These are phyloP conservation scores for Eospalax fontanierii DNA, from an alignment of 2,797 vertebrate genomes.

Conservation along the genomic window DNA sequence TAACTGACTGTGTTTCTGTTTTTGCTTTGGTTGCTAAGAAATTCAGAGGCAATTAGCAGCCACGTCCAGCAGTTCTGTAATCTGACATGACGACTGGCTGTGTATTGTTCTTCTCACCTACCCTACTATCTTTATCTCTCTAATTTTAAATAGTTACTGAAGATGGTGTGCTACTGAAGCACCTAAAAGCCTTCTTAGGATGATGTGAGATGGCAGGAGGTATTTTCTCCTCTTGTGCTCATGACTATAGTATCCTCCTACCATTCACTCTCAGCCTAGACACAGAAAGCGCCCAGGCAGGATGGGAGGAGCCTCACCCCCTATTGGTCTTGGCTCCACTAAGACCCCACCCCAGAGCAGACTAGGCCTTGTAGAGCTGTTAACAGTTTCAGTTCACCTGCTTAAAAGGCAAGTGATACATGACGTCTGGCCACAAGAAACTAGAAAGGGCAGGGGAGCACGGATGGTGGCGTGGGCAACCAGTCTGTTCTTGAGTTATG, in stretches of 20 bases:
- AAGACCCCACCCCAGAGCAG: not conserved
- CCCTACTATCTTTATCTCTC: not conserved
- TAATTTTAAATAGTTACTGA: not conserved
- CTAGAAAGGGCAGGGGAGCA: not conserved
- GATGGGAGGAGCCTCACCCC: not conserved
- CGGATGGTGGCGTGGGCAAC: not conserved
- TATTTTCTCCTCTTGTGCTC: not conserved
- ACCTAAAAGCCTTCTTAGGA: not conserved
- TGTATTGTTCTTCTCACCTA: not conserved
- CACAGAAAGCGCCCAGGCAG: not conserved
- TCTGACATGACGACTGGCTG: rapidly evolving
- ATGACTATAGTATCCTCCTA: not conserved
- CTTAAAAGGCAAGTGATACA: not conserved
- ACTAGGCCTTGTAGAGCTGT: not conserved
- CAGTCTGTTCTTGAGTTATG: not conserved
- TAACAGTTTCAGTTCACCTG: not conserved
- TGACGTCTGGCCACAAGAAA: not conserved
- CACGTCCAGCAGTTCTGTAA: not conserved
- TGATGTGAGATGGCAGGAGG: not conserved
- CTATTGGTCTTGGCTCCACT: not conserved
- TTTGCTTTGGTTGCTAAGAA: constrained; percentile 29
- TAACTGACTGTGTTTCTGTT: not conserved
- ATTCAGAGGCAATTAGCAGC: not conserved
- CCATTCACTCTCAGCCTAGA: not conserved
- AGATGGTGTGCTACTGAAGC: not conserved